Evolutionary conservation across 2,888 invertebrate genomes (phyloP), one percentile per base, ranked within the genome.

Genomic region (Acleris sparsana): DNA sequence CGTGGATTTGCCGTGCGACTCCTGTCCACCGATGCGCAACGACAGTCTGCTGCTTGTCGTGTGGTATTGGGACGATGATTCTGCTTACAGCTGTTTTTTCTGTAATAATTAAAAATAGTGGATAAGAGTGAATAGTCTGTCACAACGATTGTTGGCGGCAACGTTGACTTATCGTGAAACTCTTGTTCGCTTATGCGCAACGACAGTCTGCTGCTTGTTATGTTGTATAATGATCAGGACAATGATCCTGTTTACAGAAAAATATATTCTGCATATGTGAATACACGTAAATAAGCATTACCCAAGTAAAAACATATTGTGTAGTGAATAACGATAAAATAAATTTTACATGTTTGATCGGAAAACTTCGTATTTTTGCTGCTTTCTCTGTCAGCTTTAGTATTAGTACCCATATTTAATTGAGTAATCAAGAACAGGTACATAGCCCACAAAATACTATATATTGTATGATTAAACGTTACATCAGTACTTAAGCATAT

Each of bases 221-320:
- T 97, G 61, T 98, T 97, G 97, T 98, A 97, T 22, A n/a, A n/a
- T n/a, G n/a, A 25, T 85, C 96, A 97, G 83, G 96, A 97, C 83
- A 97, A 97, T 82, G 95, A 95, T 72, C 97, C 97, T 71, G 97
- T 98, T 73, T 98, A 97, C 93, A 97, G 97, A 97, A 97, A 85
- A 75, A 76, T 72, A 20, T 43, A 22, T 17, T 13, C n/a, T 53
- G 49, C 18, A 5, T 1, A 6, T 5, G 6, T 25, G 25, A 25
- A 25, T 25, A 25, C 25, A 5, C 25, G 25, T 25, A 25, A 25
- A 25, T 25, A 25, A 25, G 5, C 25, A 25, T 25, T 25, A 25
- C 6, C 25, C 1, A 25, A 25, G 6, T 25, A 25, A 0, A 25
- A 25, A 25, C 1, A n/a, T n/a, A n/a, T 0, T 22, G 3, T 22